Percentiles rank a stretch among this genome's conserved stretches.
These are phyloP conservation scores for Eulithis prunata DNA, from an alignment of 2,888 invertebrate species.

Conservation along the genomic window DNA sequence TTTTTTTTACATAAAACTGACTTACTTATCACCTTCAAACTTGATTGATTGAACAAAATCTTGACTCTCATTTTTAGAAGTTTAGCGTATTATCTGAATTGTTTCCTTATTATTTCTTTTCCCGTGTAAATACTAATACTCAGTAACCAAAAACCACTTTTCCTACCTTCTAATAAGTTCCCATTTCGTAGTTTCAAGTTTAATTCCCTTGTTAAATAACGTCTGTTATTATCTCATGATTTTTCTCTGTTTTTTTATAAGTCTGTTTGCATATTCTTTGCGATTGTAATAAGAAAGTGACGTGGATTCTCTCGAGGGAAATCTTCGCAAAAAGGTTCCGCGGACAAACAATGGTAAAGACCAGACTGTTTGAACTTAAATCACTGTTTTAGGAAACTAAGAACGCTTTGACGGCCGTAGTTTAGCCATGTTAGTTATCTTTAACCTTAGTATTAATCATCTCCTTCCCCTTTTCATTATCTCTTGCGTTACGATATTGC, in stretches of 20 bases:
- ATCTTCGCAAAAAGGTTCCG: constrained; percentile 76
- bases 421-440: not conserved
- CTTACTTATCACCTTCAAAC: too few species aligned
- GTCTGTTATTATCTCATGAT: constrained; percentile 27
- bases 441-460: too few species aligned
- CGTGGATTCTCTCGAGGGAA: constrained; percentile 70
- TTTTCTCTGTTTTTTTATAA: constrained; percentile 54
- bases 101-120: too few species aligned
- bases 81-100: too few species aligned
- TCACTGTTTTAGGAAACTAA: constrained; percentile 25
- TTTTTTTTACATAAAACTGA: too few species aligned
- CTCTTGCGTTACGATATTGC: too few species aligned
- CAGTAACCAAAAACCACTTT: not conserved
- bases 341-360: constrained; percentile 67
- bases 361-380: constrained; percentile 60
- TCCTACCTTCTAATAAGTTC: constrained; percentile 3
- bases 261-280: constrained; percentile 71
- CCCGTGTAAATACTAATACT: not conserved
- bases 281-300: constrained; percentile 67
- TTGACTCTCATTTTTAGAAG: too few species aligned
- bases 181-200: constrained; percentile 6
- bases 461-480: too few species aligned
- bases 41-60: too few species aligned
- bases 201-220: constrained; percentile 16
- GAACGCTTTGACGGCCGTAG: not conserved